Evolutionary conservation across 2,113 vertebrate genomes (phyloP), one percentile per base, ranked within the genome.

Genomic region (Rhegmatorhina hoffmannsi): DNA sequence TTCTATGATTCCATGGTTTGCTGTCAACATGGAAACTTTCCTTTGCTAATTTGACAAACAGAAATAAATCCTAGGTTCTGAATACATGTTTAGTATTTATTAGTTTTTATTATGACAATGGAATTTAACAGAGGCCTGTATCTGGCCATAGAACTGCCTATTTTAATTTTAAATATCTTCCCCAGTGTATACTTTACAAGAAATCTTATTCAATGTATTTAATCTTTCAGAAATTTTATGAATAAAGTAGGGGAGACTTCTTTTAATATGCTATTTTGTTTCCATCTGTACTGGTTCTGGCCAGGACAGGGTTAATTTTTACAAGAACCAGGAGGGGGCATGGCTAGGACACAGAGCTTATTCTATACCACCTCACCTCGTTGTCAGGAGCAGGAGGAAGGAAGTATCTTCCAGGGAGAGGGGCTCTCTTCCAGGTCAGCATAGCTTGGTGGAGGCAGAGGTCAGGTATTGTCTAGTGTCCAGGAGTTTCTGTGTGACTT

Each of bases 361-460:
- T 29, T 75, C 53, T 53, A 17, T 23, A 52, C 17, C 44, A 67
- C 23, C 43, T 11, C 33, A 10, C 20, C 24, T 17, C 16, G 46
- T 6, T 53, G 28, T 25, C 20, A 33, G 13, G 36, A 13, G 19
- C 28, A 31, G 19, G 1, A 4, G 3, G 9, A 74, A 68, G 19
- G 8, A 13, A 25, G 7, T 34, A 6, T 46, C 23, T 75, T 82
- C 46, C 9, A 21, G 14, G 17, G 13, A 68, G 19, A 47, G 75
- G 19, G 24, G 13, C 29, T 47, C 28, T 62, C 53, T 40, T 75
- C 38, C 1, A 1, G 16, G 10, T 53, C 29, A 8, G 3, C 19
- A 34, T 2, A 14, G 16, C 0, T 0, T 31, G 24, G 46, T 1
- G 0, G 68, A 60, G n/a, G 28, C 6, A 0, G 0, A 0, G 0